A percentile compares a stretch with the other conserved stretches of the same genome.
Evolutionary conservation across 2,797 vertebrate genomes (phyloP).

Genomic region (Aulostomus chinensis): DNA sequence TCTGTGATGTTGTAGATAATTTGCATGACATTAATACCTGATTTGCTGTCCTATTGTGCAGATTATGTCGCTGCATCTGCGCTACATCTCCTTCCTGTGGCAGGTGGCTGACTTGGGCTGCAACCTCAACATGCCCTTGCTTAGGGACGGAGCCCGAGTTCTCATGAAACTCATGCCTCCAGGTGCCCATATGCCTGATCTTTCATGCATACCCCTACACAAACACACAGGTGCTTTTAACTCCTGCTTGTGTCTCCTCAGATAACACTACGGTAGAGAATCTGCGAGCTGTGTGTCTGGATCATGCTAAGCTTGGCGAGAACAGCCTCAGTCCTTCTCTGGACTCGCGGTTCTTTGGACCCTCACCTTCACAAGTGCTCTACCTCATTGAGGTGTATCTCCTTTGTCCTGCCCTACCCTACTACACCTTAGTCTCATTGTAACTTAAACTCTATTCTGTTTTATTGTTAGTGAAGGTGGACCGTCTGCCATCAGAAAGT

Average conservation of each 20-base stretch:
- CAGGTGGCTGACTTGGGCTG: slow-evolving; percentile 98
- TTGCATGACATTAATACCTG: no score
- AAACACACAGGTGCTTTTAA: no score
- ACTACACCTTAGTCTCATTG: no score
- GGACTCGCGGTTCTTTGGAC: slow-evolving; percentile 97
- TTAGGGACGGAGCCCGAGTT: slow-evolving; percentile 95
- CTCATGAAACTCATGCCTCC: slow-evolving; percentile 99
- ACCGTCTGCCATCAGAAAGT: no score
- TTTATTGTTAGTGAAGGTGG: no score
- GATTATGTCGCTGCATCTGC: slow-evolving; percentile 99
- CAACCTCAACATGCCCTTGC: slow-evolving; percentile 96
- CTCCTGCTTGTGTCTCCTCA: slow-evolving; percentile 48
- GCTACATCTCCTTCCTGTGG: slow-evolving; percentile 99
- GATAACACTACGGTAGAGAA: slow-evolving; percentile 98
- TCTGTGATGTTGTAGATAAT: no score
- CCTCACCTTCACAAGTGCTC: slow-evolving; percentile 98
- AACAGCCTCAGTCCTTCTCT: slow-evolving; percentile 97
- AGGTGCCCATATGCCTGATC: slow-evolving; percentile 75
- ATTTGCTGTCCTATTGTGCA: slow-evolving; percentile 71
- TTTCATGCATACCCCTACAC: not conserved
- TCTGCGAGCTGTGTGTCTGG: slow-evolving; percentile 95
- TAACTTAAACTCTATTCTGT: no score
- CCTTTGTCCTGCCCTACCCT: not conserved
- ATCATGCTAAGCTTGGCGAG: slow-evolving; percentile 98
- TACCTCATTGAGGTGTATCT: slow-evolving; percentile 96